Evolutionary conservation across 2,888 invertebrate genomes (phyloP), one percentile per base, ranked within the genome.

Genomic region (Ferrisia virgata): DNA sequence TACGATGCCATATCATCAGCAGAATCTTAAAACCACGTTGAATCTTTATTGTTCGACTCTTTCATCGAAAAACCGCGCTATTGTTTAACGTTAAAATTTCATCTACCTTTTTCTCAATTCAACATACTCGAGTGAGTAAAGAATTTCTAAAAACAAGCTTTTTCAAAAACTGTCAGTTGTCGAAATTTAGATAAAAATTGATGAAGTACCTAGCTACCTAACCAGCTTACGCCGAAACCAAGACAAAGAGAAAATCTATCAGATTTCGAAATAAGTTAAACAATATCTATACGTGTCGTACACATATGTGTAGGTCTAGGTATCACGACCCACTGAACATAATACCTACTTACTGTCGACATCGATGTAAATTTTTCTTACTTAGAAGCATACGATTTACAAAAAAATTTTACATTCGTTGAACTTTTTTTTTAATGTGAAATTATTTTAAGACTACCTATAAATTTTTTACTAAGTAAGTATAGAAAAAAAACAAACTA

Each of bases 121-220:
- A 36, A 76, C 72, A 36, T 64, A 64, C 64, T 76, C 72, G 72
- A 76, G 18, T 36, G 72, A 76, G 18, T 36, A 36, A 76, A 36
- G 72, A 36, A 76, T 76, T 69, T 76, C 36, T 36, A 36, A 76
- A 76, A 76, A 76, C 72, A 33, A 36, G n/a, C 36, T 36, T 76
- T 72, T 64, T 64, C 8, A 76, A 69, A 36, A 36, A 28, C 72
- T 76, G 72, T 76, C 72, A 76, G 36, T 36, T 36, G 72, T 76
- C 36, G 72, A 76, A 76, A 36, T 76, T 76, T 36, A 76, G 72
- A 76, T 76, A 76, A 76, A 76, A 76, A 76, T 76, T 76, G 72
- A 76, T 76, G 72, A 76, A 76, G 36, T 36, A n/a, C n/a, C n/a
- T n/a, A n/a, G n/a, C n/a, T n/a, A n/a, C n/a, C n/a, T n/a, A n/a